A percentile compares a stretch with the other conserved stretches of the same genome.
Evolutionary conservation across 2,888 invertebrate species (phyloP).

Genomic region (Protula sp.): DNA sequence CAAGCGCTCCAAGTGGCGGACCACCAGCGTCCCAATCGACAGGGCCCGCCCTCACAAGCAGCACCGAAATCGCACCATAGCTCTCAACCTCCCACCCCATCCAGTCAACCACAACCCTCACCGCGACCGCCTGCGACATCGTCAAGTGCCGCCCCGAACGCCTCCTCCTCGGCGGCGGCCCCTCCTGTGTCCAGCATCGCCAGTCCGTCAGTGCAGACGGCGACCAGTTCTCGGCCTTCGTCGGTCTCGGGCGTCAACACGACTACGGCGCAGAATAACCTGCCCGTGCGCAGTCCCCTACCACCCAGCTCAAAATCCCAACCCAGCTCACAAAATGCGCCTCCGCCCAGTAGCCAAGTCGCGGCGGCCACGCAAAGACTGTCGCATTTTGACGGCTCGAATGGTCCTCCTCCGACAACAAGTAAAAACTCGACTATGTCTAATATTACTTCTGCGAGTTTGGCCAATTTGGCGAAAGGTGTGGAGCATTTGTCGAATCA

Average conservation of each 20-base stretch:
- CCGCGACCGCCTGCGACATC: conserved; percentile 14
- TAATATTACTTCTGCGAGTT: conserved; percentile 50
- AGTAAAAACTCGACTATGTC: conserved; percentile 29
- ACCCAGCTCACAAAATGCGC: conserved; percentile 41
- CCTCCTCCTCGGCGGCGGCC: conserved; percentile 9
- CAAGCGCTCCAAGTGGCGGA: not conserved
- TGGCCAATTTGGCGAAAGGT: conserved; percentile 52
- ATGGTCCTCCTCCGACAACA: not conserved
- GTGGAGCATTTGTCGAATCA: conserved; percentile 51
- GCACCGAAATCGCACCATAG: not conserved
- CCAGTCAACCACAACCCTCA: conserved; percentile 1
- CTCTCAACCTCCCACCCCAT: not conserved
- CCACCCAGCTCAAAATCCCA: conserved; percentile 25
- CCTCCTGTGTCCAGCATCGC: conserved; percentile 10
- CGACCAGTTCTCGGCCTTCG: conserved; percentile 31
- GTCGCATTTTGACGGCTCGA: not conserved
- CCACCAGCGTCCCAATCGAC: not conserved
- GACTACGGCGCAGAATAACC: not conserved
- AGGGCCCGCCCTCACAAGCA: not conserved
- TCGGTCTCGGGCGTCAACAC: conserved; percentile 2
- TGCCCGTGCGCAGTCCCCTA: not conserved
- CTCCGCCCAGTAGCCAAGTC: conserved; percentile 17
- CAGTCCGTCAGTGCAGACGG: conserved; percentile 35
- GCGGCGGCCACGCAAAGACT: not conserved
- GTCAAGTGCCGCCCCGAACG: conserved; percentile 17